Percentiles rank a stretch among this genome's conserved stretches.
These are phyloP conservation scores for Pseudomyrmex cubaensis DNA, from an alignment of 1,140 invertebrate genomes.

Conservation along the genomic window DNA sequence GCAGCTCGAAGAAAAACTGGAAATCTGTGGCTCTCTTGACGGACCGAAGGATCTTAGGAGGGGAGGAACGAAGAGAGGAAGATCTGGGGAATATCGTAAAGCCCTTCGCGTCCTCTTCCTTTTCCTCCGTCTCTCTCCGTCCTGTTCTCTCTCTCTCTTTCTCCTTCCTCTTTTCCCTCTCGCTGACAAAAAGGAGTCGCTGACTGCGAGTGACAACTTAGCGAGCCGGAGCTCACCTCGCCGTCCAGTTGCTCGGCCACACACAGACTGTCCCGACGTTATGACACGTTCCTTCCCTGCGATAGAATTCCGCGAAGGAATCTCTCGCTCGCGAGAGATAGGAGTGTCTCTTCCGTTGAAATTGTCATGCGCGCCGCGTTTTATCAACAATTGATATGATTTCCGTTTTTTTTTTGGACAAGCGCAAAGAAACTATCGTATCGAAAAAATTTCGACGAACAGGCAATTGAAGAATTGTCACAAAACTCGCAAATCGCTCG, in stretches of 20 bases:
- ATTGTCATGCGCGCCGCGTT: conserved; percentile 33
- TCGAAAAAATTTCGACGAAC: too few relatives aligned
- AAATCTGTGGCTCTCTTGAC: conserved; percentile 79
- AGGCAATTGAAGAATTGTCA: not conserved
- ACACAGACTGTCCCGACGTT: conserved; percentile 75
- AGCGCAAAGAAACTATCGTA: not conserved
- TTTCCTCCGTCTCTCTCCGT: conserved; percentile 23
- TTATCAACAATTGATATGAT: not conserved
- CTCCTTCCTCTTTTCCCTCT: conserved; percentile 58
- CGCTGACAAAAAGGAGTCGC: conserved; percentile 78
- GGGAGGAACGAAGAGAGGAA: conserved; percentile 57
- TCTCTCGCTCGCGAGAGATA: conserved; percentile 14
- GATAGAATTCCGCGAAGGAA: conserved; percentile 71
- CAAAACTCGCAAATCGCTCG: not conserved
- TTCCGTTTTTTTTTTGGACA: too few relatives aligned
- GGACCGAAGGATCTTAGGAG: conserved; percentile 67
- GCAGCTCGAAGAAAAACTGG: conserved; percentile 80
- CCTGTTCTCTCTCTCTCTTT: conserved; percentile 39
- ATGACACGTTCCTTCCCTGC: conserved; percentile 72
- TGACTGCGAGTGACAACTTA: conserved; percentile 82
- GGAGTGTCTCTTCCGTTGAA: conserved; percentile 50
- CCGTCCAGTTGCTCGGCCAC: conserved; percentile 77
- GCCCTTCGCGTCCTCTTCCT: conserved; percentile 32
- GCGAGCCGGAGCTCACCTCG: conserved; percentile 81
- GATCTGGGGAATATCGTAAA: conserved; percentile 64